Evolutionary conservation across 2,888 invertebrate species (phyloP).

Genomic region (Sipha maydis): DNA sequence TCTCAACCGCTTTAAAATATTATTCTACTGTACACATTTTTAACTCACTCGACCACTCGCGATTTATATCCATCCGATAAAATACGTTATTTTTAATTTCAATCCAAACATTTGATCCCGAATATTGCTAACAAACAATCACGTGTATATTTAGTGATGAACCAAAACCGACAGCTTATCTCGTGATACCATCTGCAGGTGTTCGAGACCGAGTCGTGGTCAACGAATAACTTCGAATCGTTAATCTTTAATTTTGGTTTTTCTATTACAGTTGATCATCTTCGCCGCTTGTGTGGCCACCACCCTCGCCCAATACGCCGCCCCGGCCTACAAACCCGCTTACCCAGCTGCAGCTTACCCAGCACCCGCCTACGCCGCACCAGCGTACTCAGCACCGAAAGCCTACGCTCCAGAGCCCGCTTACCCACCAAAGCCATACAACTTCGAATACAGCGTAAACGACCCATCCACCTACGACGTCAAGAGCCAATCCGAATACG

Average conservation of each 20-base stretch:
- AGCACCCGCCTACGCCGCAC: conserved; percentile 39
- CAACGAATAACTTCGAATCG: too few relatives aligned
- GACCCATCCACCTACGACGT: conserved; percentile 59
- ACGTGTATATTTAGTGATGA: neutral
- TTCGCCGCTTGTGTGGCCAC: conserved; percentile 53
- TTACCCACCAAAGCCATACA: conserved; percentile 53
- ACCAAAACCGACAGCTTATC: too few relatives aligned
- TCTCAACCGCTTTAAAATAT: neutral
- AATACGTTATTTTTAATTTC: too few relatives aligned
- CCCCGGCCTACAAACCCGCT: conserved; percentile 38
- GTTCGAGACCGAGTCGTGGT: too few relatives aligned
- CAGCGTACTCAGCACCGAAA: conserved; percentile 56
- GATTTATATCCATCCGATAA: too few relatives aligned
- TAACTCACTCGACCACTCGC: neutral
- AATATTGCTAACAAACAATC: too few relatives aligned
- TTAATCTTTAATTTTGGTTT: too few relatives aligned
- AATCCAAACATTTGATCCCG: neutral
- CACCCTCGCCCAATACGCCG: conserved; percentile 45
- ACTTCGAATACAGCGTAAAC: conserved; percentile 60
- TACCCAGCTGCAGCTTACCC: conserved; percentile 39
- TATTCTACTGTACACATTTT: neutral
- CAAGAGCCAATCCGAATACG: conserved; percentile 58
- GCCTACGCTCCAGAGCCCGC: conserved; percentile 58
- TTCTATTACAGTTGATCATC: conserved; percentile 30
- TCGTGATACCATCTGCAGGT: too few relatives aligned